Conservation (phyloP, 2,797 vertebrate species). For the Pipistrellus nathusii region DNA sequence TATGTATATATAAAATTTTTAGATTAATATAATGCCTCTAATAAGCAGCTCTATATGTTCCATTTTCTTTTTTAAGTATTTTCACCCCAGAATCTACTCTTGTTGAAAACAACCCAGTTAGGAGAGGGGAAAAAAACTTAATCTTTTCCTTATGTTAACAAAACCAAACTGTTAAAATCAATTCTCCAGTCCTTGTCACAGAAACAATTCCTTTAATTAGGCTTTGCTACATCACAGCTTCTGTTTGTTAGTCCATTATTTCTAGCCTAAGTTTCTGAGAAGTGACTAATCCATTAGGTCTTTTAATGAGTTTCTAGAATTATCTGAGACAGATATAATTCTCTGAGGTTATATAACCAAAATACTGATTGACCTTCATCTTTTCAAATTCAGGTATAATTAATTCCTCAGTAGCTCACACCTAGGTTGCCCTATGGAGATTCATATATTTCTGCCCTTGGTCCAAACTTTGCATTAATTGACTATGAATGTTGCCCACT, state of each 20-base stretch:
- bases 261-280: slow-evolving; percentile 78
- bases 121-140: background rate
- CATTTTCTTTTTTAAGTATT: background rate
- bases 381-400: slow-evolving; percentile 80
- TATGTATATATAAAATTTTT: background rate
- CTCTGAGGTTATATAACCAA: slow-evolving; percentile 83
- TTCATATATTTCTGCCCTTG: slow-evolving; percentile 84
- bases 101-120: background rate
- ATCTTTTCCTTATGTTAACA: background rate
- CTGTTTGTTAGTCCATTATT: slow-evolving; percentile 77
- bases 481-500: slow-evolving; percentile 75
- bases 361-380: slow-evolving; percentile 84
- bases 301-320: slow-evolving; percentile 86
- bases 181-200: background rate
- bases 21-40: background rate
- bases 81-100: background rate
- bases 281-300: slow-evolving; percentile 79
- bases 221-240: slow-evolving; percentile 63
- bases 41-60: background rate
- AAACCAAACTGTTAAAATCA: slow-evolving; percentile 62
- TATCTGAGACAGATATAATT: slow-evolving; percentile 79
- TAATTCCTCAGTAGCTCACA: slow-evolving; percentile 83
- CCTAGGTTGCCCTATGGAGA: slow-evolving; percentile 78
- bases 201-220: slow-evolving; percentile 55
- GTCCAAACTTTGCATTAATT: slow-evolving; percentile 85